Evolutionary conservation across 2,113 vertebrate genomes (phyloP).

Genomic region (Vulpes vulpes): DNA sequence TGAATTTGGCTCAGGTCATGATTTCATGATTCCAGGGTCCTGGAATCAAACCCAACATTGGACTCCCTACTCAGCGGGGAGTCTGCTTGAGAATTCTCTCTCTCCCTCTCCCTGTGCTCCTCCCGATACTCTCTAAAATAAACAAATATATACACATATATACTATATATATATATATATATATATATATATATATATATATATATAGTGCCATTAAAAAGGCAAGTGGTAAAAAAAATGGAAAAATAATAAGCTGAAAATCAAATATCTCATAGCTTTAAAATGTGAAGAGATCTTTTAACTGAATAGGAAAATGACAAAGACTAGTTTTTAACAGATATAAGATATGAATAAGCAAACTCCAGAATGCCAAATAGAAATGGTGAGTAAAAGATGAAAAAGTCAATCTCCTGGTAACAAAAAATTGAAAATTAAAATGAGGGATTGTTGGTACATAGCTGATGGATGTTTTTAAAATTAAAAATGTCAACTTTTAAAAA

Average conservation of each 20-base stretch:
- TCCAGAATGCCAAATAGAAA: not conserved
- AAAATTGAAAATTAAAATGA: slow-evolving; percentile 37
- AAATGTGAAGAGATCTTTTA: slow-evolving; percentile 26
- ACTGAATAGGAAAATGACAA: slow-evolving; percentile 26
- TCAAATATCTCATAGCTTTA: not conserved
- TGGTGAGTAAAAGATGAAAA: not conserved
- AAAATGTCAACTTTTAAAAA: not conserved
- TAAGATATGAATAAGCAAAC: not conserved
- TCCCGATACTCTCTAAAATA: not conserved
- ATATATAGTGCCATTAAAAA: not conserved
- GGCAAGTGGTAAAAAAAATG: not conserved
- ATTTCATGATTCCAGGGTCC: not conserved
- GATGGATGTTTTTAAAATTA: not conserved
- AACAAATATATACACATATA: not conserved
- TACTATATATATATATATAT: not conserved
- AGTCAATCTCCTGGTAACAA: not conserved
- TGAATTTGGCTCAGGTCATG: not conserved
- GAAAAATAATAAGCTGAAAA: not conserved
- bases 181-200: not conserved
- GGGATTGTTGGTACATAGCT: not conserved
- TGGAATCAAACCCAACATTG: not conserved
- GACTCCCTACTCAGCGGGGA: not conserved
- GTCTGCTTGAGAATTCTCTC: not conserved
- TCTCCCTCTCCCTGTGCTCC: not conserved
- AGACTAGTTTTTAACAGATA: slow-evolving; percentile 21